Percentiles rank a stretch among this genome's conserved stretches.
These are phyloP conservation scores for Spilosoma lubricipeda DNA, from an alignment of 2,888 invertebrate genomes.

Conservation along the genomic window DNA sequence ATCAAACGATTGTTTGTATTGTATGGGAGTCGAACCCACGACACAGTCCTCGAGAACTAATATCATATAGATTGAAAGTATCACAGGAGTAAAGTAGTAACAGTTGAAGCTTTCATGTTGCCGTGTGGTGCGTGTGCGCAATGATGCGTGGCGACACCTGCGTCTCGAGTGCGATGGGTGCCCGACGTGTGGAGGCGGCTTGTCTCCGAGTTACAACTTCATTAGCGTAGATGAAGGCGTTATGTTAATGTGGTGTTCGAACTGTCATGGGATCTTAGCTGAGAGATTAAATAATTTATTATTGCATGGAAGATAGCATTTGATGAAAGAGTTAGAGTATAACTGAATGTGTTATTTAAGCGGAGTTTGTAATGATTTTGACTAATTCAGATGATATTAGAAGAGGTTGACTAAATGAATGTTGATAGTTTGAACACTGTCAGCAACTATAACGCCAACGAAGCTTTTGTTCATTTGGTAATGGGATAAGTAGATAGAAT, in stretches of 20 bases:
- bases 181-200: conserved; percentile 34
- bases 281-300: not conserved
- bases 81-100: not conserved
- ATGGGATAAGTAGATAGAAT: too few species aligned
- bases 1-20: not conserved
- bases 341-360: too few species aligned
- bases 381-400: too few species aligned
- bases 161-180: conserved; percentile 44
- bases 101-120: conserved; percentile 44
- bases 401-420: too few species aligned
- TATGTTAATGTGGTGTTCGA: conserved; percentile 10
- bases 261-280: not conserved
- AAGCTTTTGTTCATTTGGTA: too few species aligned
- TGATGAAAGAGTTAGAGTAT: not conserved
- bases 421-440: too few species aligned
- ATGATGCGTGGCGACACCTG: conserved; percentile 62
- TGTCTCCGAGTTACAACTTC: conserved; percentile 10
- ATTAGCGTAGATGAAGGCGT: not conserved
- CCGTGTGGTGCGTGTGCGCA: conserved; percentile 48
- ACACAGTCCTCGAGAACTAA: not conserved
- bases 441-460: too few species aligned
- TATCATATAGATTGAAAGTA: too few species aligned
- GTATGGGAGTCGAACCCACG: not conserved
- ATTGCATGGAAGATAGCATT: not conserved
- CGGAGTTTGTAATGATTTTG: too few species aligned